phyloP scores from a whole-genome alignment of 2,888 invertebrate genomes.

The Trileptium ribeirensis region DNA sequence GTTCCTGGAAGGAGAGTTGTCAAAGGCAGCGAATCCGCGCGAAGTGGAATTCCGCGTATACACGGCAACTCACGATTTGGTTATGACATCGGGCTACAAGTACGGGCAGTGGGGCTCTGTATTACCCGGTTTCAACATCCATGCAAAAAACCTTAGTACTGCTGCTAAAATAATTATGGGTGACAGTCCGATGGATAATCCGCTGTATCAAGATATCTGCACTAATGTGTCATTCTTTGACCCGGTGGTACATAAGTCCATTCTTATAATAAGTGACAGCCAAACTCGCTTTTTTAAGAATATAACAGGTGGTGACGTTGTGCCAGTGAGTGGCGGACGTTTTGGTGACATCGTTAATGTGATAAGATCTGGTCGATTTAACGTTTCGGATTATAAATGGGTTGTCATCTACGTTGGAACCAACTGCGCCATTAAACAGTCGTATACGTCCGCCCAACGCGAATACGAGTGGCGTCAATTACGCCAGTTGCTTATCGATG shows the following conservation, averaged over 20 bases:
- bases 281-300: not conserved
- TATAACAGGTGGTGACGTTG: not conserved
- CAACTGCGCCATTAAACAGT: no score
- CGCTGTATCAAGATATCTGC: not conserved
- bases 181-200: not conserved
- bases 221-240: not conserved
- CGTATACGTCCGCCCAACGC: no score
- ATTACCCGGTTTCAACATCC: not conserved
- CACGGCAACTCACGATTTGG: not conserved
- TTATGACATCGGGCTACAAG: not conserved
- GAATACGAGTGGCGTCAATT: no score
- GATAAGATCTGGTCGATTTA: not conserved
- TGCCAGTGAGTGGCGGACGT: not conserved
- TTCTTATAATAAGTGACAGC: not conserved
- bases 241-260: not conserved
- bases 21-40: not conserved
- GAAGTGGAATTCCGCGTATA: not conserved
- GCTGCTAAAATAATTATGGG: not conserved
- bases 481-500: no score
- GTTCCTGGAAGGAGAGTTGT: not conserved
- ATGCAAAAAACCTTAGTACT: not conserved
- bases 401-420: not conserved
- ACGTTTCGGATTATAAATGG: not conserved
- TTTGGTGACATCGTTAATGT: not conserved
- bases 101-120: not conserved